Base-by-base conservation (phyloP, 2,888 invertebrate species). In the Rhogogaster chlorosoma region DNA sequence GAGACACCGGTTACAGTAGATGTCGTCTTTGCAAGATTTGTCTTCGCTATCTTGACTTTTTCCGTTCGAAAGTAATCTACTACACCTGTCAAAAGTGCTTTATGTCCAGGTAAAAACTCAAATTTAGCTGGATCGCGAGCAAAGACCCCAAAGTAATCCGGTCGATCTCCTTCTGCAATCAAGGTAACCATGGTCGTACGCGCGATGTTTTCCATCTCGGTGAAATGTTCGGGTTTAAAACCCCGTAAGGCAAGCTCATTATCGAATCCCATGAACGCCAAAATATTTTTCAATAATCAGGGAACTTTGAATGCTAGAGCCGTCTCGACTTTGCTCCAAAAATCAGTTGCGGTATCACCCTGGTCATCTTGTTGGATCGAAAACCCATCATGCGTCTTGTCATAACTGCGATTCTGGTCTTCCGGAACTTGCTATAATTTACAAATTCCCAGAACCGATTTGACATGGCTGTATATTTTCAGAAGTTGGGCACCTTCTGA, bases 351-450 rank as follows among this genome's bases (percentile, higher is more conserved):
- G 38, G 38, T 38, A 9, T 7, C 38, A 38, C 38, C 9, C 38
- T 38, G 38, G 38, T 38, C 38, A 38, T 38, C 38, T 38, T 38
- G 38, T 38, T 38, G 38, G 38, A 38, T 9, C 38, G 38, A 38
- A 38, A 38, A 9, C 9, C 38, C 38, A 38, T 38, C 38, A 38
- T 38, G 7, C 1, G 38, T 38, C 38, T 38, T 38, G 38, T 38
- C 38, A 38, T 38, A 38, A 7, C 9, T 32, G 70, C 12, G 61
- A 64, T 10, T n/a, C 61, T 12, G 22, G 26, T 22, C n/a, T 64
- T 64, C 61, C 61, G 61, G 61, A 64, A 64, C 61, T 64, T 64
- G 10, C 61, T 64, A 64, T 22, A 10, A 64, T 64, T 64, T 29
- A 22, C 22, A 64, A 15, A 64, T 29, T 26, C 15, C 26, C 61